Base-by-base conservation (phyloP, 2,797 vertebrate genomes). In the Spheniscus humboldti region DNA sequence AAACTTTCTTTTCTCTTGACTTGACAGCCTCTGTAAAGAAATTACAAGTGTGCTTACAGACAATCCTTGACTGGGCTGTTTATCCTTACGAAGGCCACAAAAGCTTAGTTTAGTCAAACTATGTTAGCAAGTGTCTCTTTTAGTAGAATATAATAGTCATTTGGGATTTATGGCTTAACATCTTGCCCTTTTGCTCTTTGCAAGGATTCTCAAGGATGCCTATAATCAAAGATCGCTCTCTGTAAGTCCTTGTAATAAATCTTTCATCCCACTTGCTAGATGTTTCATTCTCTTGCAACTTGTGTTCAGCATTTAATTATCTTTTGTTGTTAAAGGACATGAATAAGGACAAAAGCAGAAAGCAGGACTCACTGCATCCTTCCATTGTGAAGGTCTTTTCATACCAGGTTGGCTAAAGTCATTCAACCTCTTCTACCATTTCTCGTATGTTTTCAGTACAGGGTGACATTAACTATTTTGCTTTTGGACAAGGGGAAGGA, bases 201-300 rank as follows among this genome's bases (percentile, higher is more conserved):
- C 84, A 93, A 93, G 77, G 23, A 67, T 89, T 94, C 85, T 96
- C 94, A 96, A 97, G 96, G 96, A 95, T 97, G 37, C 22, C 30
- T 77, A 66, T 96, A 96, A 96, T 95, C 95, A 95, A 80, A 97
- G 91, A 88, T 90, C 62, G 90, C 53, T 81, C 75, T 91, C 37
- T 91, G 31, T 64, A 94, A 80, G 87, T 74, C 84, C 73, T 90
- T 92, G 92, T 80, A 88, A 97, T 96, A 97, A 97, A 97, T 97
- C 95, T 96, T 95, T 80, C 68, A 90, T 81, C 85, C 57, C 18
- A 25, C 37, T 80, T 90, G 20, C 72, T 92, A 86, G 87, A 88
- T 88, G 53, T 83, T 94, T 95, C 85, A 77, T 81, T 94, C 47
- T 81, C 59, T 86, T 86, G 78, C 69, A 92, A 50, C 62, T 86